Evolutionary conservation across 2,797 vertebrate species (phyloP).

Genomic region (Sitta carolinensis): DNA sequence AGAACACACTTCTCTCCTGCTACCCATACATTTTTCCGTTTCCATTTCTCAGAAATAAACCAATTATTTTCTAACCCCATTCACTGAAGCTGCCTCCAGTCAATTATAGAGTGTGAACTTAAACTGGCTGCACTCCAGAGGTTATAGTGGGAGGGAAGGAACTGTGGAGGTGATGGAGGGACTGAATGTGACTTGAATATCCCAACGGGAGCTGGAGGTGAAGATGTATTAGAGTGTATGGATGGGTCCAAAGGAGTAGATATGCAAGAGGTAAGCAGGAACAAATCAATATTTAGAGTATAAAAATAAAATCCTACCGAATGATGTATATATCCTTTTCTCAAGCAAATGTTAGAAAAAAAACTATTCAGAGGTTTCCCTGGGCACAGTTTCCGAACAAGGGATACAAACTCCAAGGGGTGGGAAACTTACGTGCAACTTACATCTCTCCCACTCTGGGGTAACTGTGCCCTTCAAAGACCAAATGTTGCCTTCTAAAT

Average conservation of each 20-base stretch:
- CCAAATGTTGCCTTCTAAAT: neutral
- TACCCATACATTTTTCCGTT: neutral
- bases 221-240: neutral
- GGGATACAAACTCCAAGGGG: neutral
- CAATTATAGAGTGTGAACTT: neutral
- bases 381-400: neutral
- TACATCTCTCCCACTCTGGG: neutral
- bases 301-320: neutral
- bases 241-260: neutral
- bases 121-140: neutral
- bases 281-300: neutral
- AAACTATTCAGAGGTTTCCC: neutral
- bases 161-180: neutral
- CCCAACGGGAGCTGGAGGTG: neutral
- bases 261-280: neutral
- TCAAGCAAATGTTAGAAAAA: neutral
- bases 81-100: neutral
- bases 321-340: neutral
- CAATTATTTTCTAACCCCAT: neutral
- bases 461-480: neutral
- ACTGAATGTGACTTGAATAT: neutral
- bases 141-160: neutral
- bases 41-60: neutral
- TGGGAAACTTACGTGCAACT: neutral
- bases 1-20: neutral